A percentile compares a stretch with the other conserved stretches of the same genome.
Evolutionary conservation across 2,888 invertebrate genomes (phyloP).

Genomic region (Tanytarsus gracilentus): DNA sequence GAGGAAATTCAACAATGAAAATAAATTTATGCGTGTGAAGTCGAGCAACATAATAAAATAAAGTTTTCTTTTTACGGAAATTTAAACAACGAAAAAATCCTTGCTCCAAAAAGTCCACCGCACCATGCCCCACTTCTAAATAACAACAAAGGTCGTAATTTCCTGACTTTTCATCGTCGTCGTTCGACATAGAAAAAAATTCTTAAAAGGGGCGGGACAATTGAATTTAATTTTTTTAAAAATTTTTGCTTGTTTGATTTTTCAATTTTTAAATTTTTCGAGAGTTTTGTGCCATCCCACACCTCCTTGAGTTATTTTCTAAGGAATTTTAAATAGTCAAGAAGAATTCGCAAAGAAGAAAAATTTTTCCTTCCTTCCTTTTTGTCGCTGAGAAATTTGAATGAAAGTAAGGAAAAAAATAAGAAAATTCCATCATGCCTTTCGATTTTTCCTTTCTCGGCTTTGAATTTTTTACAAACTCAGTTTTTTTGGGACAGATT

Average conservation of each 20-base stretch:
- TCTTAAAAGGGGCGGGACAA: too few relatives aligned
- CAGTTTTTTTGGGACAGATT: too few relatives aligned
- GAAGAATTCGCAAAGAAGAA: background rate
- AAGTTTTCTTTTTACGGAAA: constrained; percentile 11
- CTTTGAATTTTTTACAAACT: too few relatives aligned
- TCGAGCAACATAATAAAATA: constrained; percentile 5
- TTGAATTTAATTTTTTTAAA: too few relatives aligned
- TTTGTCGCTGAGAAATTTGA: background rate
- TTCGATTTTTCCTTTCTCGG: too few relatives aligned
- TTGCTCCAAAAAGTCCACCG: background rate
- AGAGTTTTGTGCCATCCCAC: too few relatives aligned
- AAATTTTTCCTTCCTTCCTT: background rate
- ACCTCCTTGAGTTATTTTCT: background rate
- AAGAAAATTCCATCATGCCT: too few relatives aligned
- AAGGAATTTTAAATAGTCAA: constrained; percentile 5
- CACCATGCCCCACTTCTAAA: background rate
- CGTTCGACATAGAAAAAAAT: too few relatives aligned
- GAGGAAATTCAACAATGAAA: too few relatives aligned
- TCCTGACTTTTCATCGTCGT: background rate
- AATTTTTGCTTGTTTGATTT: background rate
- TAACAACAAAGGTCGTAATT: constrained; percentile 16
- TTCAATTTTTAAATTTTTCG: background rate
- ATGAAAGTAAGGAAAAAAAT: too few relatives aligned
- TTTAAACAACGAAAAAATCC: constrained; percentile 1
- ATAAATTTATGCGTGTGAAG: too few relatives aligned